Evolutionary conservation across 2,888 invertebrate species (phyloP), one percentile per base, ranked within the genome.

Genomic region (Eristalis pertinax): DNA sequence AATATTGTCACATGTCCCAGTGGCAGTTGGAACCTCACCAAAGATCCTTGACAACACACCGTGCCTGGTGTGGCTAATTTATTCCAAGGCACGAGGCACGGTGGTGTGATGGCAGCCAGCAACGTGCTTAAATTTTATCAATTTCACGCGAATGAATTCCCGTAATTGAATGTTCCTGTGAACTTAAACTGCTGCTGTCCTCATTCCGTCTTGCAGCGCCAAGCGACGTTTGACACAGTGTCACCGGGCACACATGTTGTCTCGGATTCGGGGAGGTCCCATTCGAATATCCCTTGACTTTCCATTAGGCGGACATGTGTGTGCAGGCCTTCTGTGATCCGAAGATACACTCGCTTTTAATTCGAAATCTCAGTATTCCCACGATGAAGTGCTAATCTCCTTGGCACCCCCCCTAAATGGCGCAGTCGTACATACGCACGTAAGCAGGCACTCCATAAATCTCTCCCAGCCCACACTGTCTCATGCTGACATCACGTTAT

Each of bases 61-160:
- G 19, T 35, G 22, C 50, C 19, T 50, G 43, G 60, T 35, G 70
- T 58, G 43, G 63, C 65, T 78, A 78, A 78, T 73, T 69, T 78
- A 78, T 83, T 77, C 24, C 13, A 58, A 41, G 32, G 76, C 32
- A 29, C 67, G 67, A 15, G 10, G n/a, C n/a, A 2, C 19, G n/a
- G 19, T 19, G 19, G 1, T 5, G 19, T 8, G 43, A 43, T n/a
- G n/a, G 15, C n/a, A 43, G n/a, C 7, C n/a, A n/a, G 41, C 58
- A n/a, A n/a, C 56, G 32, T 68, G 43, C 43, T 62, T 60, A 29
- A 62, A 32, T 76, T 22, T 68, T 68, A 60, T 32, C 60, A 68
- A 68, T 68, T 67, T 68, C 76, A 76, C 60, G 76, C 19, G 38
- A 50, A 19, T 19, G 19, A n/a, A 4, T n/a, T n/a, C n/a, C n/a